Evolutionary conservation across 2,888 invertebrate genomes (phyloP).

Genomic region (Caenorhabditis panamensis): DNA sequence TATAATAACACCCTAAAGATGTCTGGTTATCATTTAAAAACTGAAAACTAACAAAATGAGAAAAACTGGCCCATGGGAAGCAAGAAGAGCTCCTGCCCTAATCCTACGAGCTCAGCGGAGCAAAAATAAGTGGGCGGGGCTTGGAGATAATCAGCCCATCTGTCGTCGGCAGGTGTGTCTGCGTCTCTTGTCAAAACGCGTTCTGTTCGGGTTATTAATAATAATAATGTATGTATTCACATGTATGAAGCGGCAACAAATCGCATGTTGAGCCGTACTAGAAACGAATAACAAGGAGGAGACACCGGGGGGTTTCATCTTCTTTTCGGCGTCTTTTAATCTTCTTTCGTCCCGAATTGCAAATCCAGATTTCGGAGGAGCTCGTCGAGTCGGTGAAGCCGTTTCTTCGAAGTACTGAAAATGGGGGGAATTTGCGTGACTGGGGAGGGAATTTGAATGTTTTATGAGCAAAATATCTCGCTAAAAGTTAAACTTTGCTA

Average conservation of each 20-base stretch:
- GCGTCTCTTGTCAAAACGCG: slow-evolving; percentile 1
- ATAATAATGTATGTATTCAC: slow-evolving; percentile 14
- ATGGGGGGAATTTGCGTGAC: background rate
- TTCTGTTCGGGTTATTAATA: background rate
- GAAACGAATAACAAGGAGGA: too few species aligned
- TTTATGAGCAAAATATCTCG: background rate
- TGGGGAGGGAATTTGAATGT: background rate
- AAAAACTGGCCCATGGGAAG: too few species aligned
- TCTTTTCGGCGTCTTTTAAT: background rate
- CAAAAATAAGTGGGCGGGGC: background rate
- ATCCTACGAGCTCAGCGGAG: too few species aligned
- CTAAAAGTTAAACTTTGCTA: background rate
- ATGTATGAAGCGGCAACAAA: background rate
- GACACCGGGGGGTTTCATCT: slow-evolving; percentile 12
- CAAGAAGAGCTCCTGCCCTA: too few species aligned
- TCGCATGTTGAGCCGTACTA: slow-evolving; percentile 14
- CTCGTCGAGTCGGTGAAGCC: slow-evolving; percentile 29
- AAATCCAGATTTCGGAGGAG: slow-evolving; percentile 29
- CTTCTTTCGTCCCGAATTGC: slow-evolving; percentile 11
- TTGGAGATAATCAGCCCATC: too few species aligned
- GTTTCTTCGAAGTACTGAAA: slow-evolving; percentile 20
- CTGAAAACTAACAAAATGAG: too few species aligned
- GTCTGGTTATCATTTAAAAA: too few species aligned
- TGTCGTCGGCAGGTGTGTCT: too few species aligned
- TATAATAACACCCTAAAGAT: too few species aligned